A percentile compares a stretch with the other conserved stretches of the same genome.
phyloP scores from a whole-genome alignment of 2,113 vertebrate species.

The human (Homo sapiens) region DNA sequence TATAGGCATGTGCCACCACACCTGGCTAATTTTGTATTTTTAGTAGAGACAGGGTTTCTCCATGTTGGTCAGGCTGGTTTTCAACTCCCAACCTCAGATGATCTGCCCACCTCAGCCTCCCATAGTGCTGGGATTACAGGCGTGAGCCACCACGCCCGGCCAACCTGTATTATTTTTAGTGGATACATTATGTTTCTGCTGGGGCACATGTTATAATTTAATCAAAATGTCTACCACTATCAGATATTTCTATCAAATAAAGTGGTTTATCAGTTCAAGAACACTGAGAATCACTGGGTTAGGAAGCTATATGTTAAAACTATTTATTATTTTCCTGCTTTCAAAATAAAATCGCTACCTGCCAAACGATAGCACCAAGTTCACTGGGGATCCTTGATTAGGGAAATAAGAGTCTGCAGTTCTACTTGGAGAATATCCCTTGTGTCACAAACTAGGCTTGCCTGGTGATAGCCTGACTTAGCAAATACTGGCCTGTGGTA shows the following conservation, averaged over 20 bases:
- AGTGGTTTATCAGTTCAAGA: slow-evolving; percentile 40
- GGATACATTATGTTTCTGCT: neutral
- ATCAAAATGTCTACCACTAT: slow-evolving; percentile 37
- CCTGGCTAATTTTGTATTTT: too few relatives aligned
- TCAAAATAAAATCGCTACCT: neutral
- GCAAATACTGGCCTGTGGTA: neutral
- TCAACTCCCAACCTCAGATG: too few relatives aligned
- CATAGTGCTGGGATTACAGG: too few relatives aligned
- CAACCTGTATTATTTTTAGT: neutral
- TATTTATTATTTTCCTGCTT: slow-evolving; percentile 16
- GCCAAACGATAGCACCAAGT: neutral
- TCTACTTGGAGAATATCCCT: neutral
- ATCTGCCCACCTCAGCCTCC: too few relatives aligned
- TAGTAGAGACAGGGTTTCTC: too few relatives aligned
- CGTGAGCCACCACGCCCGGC: too few relatives aligned
- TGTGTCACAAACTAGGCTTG: neutral
- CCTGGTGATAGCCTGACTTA: neutral
- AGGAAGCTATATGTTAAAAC: slow-evolving; percentile 33
- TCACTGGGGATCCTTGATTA: neutral
- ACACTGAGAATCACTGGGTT: slow-evolving; percentile 1
- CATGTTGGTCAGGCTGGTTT: too few relatives aligned
- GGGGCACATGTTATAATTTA: neutral
- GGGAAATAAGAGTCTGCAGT: neutral
- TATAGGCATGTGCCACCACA: too few relatives aligned
- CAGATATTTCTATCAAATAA: slow-evolving; percentile 26